Evolutionary conservation across 2,797 vertebrate species (phyloP).

Genomic region (Capromys pilorides): DNA sequence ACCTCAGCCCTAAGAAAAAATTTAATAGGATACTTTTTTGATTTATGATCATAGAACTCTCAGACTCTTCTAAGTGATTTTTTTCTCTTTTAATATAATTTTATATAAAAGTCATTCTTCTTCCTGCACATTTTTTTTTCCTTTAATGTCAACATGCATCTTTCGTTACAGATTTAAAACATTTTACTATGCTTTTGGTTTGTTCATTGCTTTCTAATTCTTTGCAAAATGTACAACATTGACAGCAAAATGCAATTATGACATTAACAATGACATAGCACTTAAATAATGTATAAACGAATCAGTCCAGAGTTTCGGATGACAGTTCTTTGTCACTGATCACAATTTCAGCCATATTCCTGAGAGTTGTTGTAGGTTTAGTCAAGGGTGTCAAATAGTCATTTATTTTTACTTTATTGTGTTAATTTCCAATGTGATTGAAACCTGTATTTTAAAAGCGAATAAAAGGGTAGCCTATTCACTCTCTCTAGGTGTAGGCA

Average conservation of each 20-base stretch:
- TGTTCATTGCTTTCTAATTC: not conserved
- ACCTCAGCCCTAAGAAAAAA: not conserved
- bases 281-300: not conserved
- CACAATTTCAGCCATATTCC: not conserved
- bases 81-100: constrained; percentile 31
- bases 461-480: constrained; percentile 46
- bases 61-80: not conserved
- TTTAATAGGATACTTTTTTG: not conserved
- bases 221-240: not conserved
- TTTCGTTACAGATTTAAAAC: not conserved
- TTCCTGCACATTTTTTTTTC: not conserved
- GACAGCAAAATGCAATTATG: not conserved
- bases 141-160: not conserved
- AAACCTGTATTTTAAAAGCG: constrained; percentile 68
- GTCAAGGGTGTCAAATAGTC: not conserved
- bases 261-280: not conserved
- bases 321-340: not conserved
- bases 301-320: not conserved
- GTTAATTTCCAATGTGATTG: constrained; percentile 43
- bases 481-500: constrained; percentile 54
- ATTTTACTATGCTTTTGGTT: not conserved
- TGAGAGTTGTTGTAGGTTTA: not conserved
- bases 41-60: no score
- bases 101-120: not conserved
- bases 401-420: constrained; percentile 58